A percentile compares a stretch with the other conserved stretches of the same genome.
Conservation (phyloP, 2,113 vertebrate genomes). For the Craseonycteris thonglongyai region DNA sequence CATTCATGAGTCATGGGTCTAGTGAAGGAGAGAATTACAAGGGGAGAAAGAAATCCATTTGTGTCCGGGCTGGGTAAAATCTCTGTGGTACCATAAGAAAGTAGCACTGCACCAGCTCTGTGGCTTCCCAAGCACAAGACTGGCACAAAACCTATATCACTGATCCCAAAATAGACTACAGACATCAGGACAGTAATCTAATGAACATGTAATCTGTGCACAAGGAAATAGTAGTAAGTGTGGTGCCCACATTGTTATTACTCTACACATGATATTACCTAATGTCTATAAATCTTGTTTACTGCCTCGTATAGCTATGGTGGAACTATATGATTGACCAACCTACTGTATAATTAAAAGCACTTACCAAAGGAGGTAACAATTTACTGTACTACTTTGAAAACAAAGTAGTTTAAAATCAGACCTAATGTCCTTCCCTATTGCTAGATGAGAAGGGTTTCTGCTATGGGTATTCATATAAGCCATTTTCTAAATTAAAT, state of each 20-base stretch:
- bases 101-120: not conserved
- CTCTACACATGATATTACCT: not conserved
- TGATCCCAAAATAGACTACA: not conserved
- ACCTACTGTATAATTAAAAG: not conserved
- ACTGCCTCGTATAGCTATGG: not conserved
- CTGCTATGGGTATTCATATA: not conserved
- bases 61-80: too few species aligned
- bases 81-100: not conserved
- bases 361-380: not conserved
- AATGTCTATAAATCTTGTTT: not conserved
- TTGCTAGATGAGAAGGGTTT: not conserved
- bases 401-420: not conserved
- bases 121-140: not conserved
- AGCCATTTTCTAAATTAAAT: not conserved
- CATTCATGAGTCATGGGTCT: not conserved
- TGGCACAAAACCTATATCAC: not conserved
- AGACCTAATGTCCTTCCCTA: not conserved
- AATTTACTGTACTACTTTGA: not conserved
- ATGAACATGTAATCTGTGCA: not conserved
- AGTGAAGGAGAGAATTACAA: not conserved
- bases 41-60: not conserved
- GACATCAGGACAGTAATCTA: not conserved
- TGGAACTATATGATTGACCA: not conserved
- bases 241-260: not conserved
- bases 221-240: not conserved